A percentile compares a stretch with the other conserved stretches of the same genome.
Conservation (phyloP, 2,113 vertebrate genomes). For the Pithys albifrons region DNA sequence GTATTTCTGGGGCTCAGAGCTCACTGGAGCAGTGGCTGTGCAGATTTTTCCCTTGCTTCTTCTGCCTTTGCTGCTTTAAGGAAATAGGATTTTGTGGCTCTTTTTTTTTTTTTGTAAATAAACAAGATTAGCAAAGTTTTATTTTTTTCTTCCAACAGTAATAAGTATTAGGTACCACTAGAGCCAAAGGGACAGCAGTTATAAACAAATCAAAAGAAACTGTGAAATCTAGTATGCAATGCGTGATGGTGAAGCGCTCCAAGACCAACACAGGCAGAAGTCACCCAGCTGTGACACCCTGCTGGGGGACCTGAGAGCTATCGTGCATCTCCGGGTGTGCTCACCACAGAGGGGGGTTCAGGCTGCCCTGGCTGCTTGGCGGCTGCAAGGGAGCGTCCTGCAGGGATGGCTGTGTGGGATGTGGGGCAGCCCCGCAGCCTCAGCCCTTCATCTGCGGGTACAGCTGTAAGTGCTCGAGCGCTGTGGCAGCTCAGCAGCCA, state of each 20-base stretch:
- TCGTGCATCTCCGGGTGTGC: not conserved
- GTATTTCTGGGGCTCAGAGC: not conserved
- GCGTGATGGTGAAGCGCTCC: accelerated
- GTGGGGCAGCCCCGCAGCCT: not conserved
- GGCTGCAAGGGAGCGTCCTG: not conserved
- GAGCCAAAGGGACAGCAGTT: not conserved
- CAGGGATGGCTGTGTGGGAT: not conserved
- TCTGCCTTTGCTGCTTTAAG: not conserved
- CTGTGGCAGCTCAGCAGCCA: slow-evolving; percentile 1
- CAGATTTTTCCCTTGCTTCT: not conserved
- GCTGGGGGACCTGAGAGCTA: accelerated
- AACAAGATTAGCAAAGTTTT: slow-evolving; percentile 14
- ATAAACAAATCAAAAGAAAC: not conserved
- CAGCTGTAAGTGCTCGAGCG: not conserved
- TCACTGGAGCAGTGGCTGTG: not conserved
- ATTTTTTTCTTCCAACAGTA: not conserved
- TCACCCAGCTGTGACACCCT: not conserved
- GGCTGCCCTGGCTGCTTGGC: not conserved
- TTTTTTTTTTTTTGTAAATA: not conserved
- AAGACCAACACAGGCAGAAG: accelerated
- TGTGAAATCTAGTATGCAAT: not conserved
- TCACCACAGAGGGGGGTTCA: not conserved
- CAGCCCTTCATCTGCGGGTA: accelerated
- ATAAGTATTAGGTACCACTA: not conserved
- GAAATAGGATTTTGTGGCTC: not conserved